Conservation (phyloP, 2,797 vertebrate genomes). For the Platyrinchus mystaceus region DNA sequence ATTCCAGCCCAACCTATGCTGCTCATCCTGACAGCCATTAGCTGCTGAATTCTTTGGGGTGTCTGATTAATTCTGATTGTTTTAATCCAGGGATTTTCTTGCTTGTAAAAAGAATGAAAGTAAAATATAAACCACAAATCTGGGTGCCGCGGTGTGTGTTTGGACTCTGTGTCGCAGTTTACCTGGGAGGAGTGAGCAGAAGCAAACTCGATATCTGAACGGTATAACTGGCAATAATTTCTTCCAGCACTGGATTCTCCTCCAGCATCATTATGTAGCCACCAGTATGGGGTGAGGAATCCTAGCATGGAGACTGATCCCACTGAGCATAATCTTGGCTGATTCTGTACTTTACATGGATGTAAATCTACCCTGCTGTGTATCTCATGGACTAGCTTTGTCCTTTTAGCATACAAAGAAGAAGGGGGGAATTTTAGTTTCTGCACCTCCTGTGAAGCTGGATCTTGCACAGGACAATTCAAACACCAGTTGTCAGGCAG, state of each 20-base stretch:
- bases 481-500: background rate
- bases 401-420: background rate
- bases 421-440: background rate
- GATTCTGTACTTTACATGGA: background rate
- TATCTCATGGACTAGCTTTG: background rate
- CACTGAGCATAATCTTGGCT: background rate
- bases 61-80: conserved; percentile 19
- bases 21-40: background rate
- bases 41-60: background rate
- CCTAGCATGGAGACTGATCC: background rate
- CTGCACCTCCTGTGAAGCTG: background rate
- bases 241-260: background rate
- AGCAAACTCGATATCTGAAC: background rate
- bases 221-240: background rate
- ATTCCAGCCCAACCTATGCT: background rate
- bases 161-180: background rate
- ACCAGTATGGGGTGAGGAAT: background rate
- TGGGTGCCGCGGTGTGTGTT: background rate
- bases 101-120: conserved; percentile 9
- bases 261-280: background rate
- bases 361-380: background rate
- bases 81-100: background rate
- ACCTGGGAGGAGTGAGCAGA: background rate
- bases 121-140: background rate
- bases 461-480: background rate